These are phyloP conservation scores for Brachylomia viminalis DNA, from an alignment of 2,888 invertebrate species.

Conservation along the genomic window DNA sequence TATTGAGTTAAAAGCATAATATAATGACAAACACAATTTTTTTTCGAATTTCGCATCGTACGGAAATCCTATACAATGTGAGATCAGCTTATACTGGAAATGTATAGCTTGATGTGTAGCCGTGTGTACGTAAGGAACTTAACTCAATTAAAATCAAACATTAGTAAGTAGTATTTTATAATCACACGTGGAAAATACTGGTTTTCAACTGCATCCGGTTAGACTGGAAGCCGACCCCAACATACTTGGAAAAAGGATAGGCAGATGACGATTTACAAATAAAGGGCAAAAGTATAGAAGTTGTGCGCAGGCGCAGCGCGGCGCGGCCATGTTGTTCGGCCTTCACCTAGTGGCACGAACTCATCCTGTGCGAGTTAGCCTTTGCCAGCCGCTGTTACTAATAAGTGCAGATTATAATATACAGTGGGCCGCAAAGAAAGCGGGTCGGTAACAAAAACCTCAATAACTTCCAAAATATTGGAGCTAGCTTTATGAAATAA, in stretches of 20 bases:
- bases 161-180: background rate
- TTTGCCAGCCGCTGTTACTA: conserved; percentile 16
- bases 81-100: too few species aligned
- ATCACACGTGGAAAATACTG: background rate
- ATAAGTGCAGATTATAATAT: conserved; percentile 9
- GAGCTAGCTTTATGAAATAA: too few species aligned
- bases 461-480: too few species aligned
- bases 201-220: too few species aligned
- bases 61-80: too few species aligned
- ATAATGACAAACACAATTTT: too few species aligned
- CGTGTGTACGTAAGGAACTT: background rate
- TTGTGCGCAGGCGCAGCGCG: conserved; percentile 60
- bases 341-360: conserved; percentile 69
- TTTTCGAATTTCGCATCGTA: too few species aligned
- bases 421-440: too few species aligned
- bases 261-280: background rate
- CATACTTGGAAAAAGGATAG: background rate
- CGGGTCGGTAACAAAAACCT: too few species aligned
- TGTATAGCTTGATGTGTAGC: too few species aligned
- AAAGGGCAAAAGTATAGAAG: conserved; percentile 17
- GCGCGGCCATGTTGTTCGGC: conserved; percentile 63
- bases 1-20: too few species aligned
- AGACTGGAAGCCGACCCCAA: background rate
- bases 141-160: background rate
- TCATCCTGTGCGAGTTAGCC: conserved; percentile 64